Evolutionary conservation across 2,888 invertebrate genomes (phyloP), one percentile per base, ranked within the genome.

Genomic region (Diarsia mendica): DNA sequence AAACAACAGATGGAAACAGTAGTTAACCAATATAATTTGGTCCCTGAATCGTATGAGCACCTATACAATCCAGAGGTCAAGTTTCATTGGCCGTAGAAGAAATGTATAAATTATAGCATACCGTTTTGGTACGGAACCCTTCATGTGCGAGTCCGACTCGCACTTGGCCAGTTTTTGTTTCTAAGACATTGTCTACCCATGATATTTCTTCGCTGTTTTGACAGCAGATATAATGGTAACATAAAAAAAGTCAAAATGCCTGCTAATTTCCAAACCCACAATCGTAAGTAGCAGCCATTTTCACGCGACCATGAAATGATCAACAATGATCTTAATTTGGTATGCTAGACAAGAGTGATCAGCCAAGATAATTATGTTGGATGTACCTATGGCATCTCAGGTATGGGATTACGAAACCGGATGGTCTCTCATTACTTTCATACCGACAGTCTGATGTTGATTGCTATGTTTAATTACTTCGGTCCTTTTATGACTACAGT

Each of bases 331-430:
- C 58, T 8, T 15, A 28, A 28, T 58, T 58, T 58, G 58, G 58
- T 58, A 58, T 55, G 15, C 15, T 28, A 61, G 53, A 48, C 55
- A 48, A 61, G 3, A 61, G 23, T 51, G 58, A 67, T 51, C 61
- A 69, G 61, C 84, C 73, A 84, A 84, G 11, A 9, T 55, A n/a
- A n/a, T n/a, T n/a, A 83, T 71, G 28, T 10, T 18, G 28, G 15
- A 39, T 79, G 18, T 4, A 28, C 20, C n/a, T n/a, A n/a, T n/a
- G 53, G 67, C 58, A 65, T 73, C 46, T 20, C 5, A 53, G 23
- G 51, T 63, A 69, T 73, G 58, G 20, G 28, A 13, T 63, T 69
- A 28, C 18, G 65, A 83, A 80, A 79, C 72, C 64, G 79, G 67
- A 83, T 68, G 64, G 44, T 8, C 2, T 28, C 6, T 18, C 82